Conservation (phyloP, 2,888 invertebrate genomes). For the Iphiclides podalirius region DNA sequence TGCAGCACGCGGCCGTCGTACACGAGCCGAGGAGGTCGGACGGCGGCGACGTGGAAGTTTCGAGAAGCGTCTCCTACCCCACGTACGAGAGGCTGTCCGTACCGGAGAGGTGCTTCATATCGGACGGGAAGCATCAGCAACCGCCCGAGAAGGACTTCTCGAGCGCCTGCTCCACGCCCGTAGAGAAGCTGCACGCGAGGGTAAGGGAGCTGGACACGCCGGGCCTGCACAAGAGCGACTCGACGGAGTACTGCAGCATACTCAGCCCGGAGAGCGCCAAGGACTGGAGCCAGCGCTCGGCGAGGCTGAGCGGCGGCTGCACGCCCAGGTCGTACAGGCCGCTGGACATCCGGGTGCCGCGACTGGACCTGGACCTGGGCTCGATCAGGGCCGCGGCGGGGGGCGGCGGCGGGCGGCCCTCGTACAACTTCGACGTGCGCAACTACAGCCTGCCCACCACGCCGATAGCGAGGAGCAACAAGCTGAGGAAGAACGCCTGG, state of each 20-base stretch:
- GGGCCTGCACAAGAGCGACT: constrained; percentile 67
- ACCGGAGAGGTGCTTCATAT: constrained; percentile 49
- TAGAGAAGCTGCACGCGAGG: constrained; percentile 54
- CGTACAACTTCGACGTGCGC: constrained; percentile 72
- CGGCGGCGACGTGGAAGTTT: constrained; percentile 53
- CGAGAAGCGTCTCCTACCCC: constrained; percentile 48
- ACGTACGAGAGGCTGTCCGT: constrained; percentile 51
- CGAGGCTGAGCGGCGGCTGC: constrained; percentile 65
- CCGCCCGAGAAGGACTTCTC: constrained; percentile 53
- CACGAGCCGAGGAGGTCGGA: constrained; percentile 45
- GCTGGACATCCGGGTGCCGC: constrained; percentile 69
- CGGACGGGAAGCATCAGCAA: constrained; percentile 50
- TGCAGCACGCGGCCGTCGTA: constrained; percentile 51
- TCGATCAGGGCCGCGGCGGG: constrained; percentile 56
- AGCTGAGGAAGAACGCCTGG: constrained; percentile 77
- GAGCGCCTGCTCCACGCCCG: constrained; percentile 67
- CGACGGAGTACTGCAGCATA: constrained; percentile 74
- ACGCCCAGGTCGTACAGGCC: constrained; percentile 73
- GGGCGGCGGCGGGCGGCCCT: constrained; percentile 45
- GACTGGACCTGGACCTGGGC: constrained; percentile 57
- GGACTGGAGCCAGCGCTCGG: constrained; percentile 48
- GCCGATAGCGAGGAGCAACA: constrained; percentile 77
- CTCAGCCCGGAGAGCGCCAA: constrained; percentile 56
- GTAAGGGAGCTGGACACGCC: constrained; percentile 61
- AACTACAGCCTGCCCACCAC: constrained; percentile 74